Base-by-base conservation (phyloP, 2,888 invertebrate species). In the Ophion ellenae region DNA sequence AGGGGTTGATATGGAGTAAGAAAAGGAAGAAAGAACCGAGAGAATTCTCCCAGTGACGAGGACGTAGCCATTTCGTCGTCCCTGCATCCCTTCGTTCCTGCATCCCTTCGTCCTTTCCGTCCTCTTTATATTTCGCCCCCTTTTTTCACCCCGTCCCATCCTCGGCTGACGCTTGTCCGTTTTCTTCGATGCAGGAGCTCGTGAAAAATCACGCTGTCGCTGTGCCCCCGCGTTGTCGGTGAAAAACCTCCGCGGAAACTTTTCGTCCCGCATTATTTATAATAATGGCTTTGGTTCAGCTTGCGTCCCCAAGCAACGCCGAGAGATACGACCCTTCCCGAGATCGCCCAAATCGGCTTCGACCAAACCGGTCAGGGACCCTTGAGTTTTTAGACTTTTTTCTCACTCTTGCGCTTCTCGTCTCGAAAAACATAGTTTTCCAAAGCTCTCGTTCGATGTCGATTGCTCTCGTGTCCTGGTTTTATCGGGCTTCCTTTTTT, bases 41-140 rank as follows among this genome's bases (percentile, higher is more conserved):
- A 59, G 36, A 36, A 59, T 32, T 74, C 69, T 36, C 17, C 10
- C 40, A 32, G 57, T 67, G 63, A 80, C 76, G 64, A 53, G 67
- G 70, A 66, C 47, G 64, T 40, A 57, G 79, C 28, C 61, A 53
- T 77, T 81, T 74, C 59, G 77, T 80, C 70, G 53, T 71, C 61
- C 24, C 7, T 75, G 64, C 69, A 32, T n/a, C 57, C 67, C 53
- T 70, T 79, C 45, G 14, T 67, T 24, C 24, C 7, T 75, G 64
- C 67, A 32, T n/a, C 57, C 73, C 53, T 70, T 79, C 45, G 14
- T 67, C 70, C 47, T 86, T 89, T 86, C 83, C 32, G 63, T 71
- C 36, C 78, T 89, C 87, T 73, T 47, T 63, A 9, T 87, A 67
- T 75, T 53, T 63, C 10, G 32, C 73, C 53, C 70, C 53, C 73